Percentiles rank a stretch among this genome's conserved stretches.
Conservation (phyloP, 2,113 vertebrate genomes). For the Pseudolaguvia tuberculata region DNA sequence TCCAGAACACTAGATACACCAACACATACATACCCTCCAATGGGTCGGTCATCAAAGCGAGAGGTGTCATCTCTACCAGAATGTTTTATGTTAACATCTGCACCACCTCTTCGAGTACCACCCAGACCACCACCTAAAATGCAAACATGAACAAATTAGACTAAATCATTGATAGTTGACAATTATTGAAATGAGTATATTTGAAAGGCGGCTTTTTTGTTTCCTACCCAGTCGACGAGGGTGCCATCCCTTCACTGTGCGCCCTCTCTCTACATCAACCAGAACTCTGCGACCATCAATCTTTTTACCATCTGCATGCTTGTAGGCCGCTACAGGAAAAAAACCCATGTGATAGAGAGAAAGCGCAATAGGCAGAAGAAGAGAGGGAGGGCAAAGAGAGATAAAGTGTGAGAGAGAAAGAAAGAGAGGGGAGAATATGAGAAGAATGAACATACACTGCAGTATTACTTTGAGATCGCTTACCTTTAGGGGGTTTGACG, state of each 20-base stretch:
- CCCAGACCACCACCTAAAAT: slow-evolving; percentile 81
- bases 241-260: slow-evolving; percentile 88
- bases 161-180: neutral
- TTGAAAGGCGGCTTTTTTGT: fast-evolving
- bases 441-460: neutral
- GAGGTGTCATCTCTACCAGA: slow-evolving; percentile 86
- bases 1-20: too few relatives aligned
- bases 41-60: slow-evolving; percentile 80
- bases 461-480: slow-evolving; percentile 42
- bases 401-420: neutral
- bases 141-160: neutral
- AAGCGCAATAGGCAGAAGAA: slow-evolving; percentile 14
- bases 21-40: slow-evolving; percentile 57
- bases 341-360: slow-evolving; percentile 45
- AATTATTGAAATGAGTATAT: neutral
- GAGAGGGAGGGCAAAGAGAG: slow-evolving; percentile 27
- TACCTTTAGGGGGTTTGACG: slow-evolving; percentile 39
- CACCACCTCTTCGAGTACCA: slow-evolving; percentile 84
- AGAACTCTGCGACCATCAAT: slow-evolving; percentile 85
- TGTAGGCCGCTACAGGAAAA: slow-evolving; percentile 83
- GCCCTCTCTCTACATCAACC: slow-evolving; percentile 88
- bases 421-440: neutral
- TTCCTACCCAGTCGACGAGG: slow-evolving; percentile 82
- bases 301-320: slow-evolving; percentile 93
- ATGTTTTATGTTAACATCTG: slow-evolving; percentile 90